Percentiles rank a stretch among this genome's conserved stretches.
Conservation (phyloP, 92 coral and sea anemone species). For the Montipora capitata region DNA sequence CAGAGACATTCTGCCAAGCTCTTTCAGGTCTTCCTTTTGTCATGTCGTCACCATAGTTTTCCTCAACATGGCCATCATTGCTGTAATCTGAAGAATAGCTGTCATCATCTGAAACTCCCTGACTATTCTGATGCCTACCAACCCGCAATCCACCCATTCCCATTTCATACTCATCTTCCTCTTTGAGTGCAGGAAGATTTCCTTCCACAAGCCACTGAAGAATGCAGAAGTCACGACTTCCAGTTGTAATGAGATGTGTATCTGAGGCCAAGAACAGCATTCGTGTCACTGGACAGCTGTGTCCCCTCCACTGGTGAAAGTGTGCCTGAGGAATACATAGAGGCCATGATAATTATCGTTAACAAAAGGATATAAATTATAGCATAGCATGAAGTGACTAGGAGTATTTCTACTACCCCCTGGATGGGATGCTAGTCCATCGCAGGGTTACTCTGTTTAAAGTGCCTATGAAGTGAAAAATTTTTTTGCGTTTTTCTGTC, state of each 20-base stretch:
- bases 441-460: no score
- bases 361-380: no score
- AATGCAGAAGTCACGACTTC: conserved; percentile 87
- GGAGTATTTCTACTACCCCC: no score
- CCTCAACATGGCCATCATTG: conserved; percentile 16
- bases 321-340: conserved; percentile 66
- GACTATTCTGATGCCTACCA: conserved; percentile 8
- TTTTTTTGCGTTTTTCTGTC: no score
- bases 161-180: conserved; percentile 65
- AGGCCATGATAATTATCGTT: no score
- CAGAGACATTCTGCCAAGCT: not conserved
- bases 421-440: no score
- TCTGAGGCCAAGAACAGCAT: conserved; percentile 86
- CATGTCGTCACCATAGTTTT: not conserved
- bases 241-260: conserved; percentile 84
- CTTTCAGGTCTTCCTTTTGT: conserved; percentile 12
- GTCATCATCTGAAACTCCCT: conserved; percentile 3
- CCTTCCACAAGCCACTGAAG: conserved; percentile 90
- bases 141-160: conserved; percentile 1
- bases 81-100: conserved; percentile 45
- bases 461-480: no score
- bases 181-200: conserved; percentile 62
- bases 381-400: no score
- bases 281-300: conserved; percentile 88
- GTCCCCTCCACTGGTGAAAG: conserved; percentile 92